phyloP scores from a whole-genome alignment of 2,888 invertebrate species.

The Diploptera punctata region DNA sequence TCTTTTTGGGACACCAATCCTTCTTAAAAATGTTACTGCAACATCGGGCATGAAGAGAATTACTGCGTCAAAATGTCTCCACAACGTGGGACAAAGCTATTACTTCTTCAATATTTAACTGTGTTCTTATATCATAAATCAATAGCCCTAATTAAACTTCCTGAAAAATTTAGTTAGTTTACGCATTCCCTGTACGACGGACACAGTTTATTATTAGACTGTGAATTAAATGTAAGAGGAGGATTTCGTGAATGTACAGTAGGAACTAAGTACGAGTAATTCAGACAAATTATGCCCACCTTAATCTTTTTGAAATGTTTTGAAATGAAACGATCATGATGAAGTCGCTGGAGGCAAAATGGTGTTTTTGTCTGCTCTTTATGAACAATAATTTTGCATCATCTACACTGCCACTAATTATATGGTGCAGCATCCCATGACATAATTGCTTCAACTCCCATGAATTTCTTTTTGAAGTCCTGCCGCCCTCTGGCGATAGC shows the following conservation, averaged over 20 bases:
- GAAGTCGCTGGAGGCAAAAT: neutral
- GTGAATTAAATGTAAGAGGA: no score
- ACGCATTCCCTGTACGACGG: no score
- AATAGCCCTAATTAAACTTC: no score
- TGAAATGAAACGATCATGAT: neutral
- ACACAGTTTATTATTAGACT: no score
- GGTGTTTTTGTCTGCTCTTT: neutral
- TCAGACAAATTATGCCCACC: neutral
- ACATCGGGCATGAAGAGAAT: no score
- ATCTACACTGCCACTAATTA: conserved; percentile 30
- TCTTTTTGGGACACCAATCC: no score
- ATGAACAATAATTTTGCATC: conserved; percentile 22
- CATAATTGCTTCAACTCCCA: conserved; percentile 25
- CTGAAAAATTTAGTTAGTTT: no score
- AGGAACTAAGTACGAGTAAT: neutral
- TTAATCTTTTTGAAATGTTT: neutral
- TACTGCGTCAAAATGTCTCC: no score
- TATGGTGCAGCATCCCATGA: conserved; percentile 30
- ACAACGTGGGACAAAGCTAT: no score
- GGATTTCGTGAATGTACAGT: neutral
- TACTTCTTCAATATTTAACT: no score
- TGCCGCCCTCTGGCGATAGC: neutral
- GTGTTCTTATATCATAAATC: no score
- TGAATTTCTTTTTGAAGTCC: conserved; percentile 4
- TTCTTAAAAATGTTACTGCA: no score